A percentile compares a stretch with the other conserved stretches of the same genome.
These are phyloP conservation scores for Amiota minor DNA, from an alignment of 2,888 invertebrate species.

Conservation along the genomic window DNA sequence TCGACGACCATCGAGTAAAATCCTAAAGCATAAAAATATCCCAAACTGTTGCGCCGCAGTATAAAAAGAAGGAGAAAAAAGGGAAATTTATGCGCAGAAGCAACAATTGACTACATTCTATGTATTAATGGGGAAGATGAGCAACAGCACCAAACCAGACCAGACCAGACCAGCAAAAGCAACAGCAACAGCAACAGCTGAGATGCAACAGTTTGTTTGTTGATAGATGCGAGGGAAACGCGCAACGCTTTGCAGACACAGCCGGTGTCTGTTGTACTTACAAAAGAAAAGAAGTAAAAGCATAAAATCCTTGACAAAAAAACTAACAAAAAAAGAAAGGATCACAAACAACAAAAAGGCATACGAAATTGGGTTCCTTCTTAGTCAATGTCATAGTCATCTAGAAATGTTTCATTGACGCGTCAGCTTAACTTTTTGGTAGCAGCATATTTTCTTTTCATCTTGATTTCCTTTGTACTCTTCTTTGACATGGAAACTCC, in stretches of 20 bases:
- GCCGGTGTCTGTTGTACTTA: constrained; percentile 36
- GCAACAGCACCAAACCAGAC: too few species aligned
- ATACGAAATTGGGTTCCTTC: constrained; percentile 43
- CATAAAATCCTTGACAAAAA: constrained; percentile 12
- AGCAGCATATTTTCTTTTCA: background rate
- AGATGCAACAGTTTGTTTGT: constrained; percentile 64
- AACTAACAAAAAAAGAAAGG: too few species aligned
- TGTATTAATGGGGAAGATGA: too few species aligned
- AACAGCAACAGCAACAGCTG: constrained; percentile 51
- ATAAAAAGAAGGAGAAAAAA: constrained; percentile 36
- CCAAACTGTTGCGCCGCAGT: constrained; percentile 62
- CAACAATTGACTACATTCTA: too few species aligned
- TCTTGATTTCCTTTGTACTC: background rate
- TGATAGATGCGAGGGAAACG: background rate
- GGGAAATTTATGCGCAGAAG: constrained; percentile 21
- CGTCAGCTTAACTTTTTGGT: constrained; percentile 39
- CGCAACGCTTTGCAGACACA: background rate
- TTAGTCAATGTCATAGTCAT: constrained; percentile 61
- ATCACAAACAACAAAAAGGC: too few species aligned
- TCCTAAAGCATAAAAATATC: constrained; percentile 56
- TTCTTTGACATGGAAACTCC: background rate
- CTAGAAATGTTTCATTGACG: constrained; percentile 28
- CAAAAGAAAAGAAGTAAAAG: constrained; percentile 20
- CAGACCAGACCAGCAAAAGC: too few species aligned
- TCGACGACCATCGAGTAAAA: constrained; percentile 34